These are phyloP conservation scores for Epizoanthus stellaris DNA, from an alignment of 92 coral and sea anemone species.

Conservation along the genomic window DNA sequence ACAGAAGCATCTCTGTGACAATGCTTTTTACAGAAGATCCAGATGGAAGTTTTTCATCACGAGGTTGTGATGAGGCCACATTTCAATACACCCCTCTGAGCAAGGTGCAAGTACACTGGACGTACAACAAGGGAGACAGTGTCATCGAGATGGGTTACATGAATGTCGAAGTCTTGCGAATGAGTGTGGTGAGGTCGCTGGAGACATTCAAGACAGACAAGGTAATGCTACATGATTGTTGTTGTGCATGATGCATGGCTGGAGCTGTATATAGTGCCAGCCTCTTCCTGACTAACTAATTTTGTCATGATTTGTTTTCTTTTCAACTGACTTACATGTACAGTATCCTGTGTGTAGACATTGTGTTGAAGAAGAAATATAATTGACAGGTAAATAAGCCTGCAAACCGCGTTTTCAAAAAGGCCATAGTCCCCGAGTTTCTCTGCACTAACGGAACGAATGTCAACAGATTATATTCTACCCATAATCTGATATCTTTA, in stretches of 20 bases:
- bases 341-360: too few relatives aligned
- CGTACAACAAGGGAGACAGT: conserved; percentile 94
- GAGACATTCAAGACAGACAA: conserved; percentile 41
- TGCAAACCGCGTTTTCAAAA: too few relatives aligned
- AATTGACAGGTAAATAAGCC: too few relatives aligned
- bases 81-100: conserved; percentile 83
- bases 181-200: conserved; percentile 63
- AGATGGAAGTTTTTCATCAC: conserved; percentile 63
- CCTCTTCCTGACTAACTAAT: too few relatives aligned
- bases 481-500: too few relatives aligned
- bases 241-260: not conserved
- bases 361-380: too few relatives aligned
- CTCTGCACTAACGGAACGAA: too few relatives aligned
- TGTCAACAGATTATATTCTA: too few relatives aligned
- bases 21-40: conserved; percentile 91
- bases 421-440: too few relatives aligned
- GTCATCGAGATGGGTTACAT: conserved; percentile 96
- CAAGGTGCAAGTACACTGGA: conserved; percentile 93
- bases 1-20: conserved; percentile 91
- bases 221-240: not conserved
- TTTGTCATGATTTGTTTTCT: too few relatives aligned
- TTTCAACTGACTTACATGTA: too few relatives aligned
- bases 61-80: conserved; percentile 72
- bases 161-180: conserved; percentile 80
- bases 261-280: too few relatives aligned